Evolutionary conservation across 2,888 invertebrate genomes (phyloP), one percentile per base, ranked within the genome.

Genomic region (Nyleta sp.): DNA sequence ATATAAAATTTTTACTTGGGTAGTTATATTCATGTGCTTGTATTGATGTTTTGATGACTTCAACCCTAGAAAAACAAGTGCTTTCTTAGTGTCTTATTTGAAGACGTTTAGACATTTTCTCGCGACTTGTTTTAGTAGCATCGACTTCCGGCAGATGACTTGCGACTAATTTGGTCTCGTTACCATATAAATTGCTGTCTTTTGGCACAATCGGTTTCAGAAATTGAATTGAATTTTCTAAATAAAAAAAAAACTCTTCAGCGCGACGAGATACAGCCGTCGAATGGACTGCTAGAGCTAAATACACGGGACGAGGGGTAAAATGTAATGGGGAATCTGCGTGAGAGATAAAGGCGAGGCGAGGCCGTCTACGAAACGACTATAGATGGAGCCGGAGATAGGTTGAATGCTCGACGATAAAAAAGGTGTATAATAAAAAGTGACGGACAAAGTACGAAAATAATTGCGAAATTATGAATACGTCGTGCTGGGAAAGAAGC

Each of bases 201-300:
- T n/a, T n/a, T n/a, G n/a, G n/a, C n/a, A n/a, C n/a, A n/a, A n/a
- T n/a, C n/a, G n/a, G n/a, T n/a, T n/a, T n/a, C n/a, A n/a, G n/a
- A n/a, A n/a, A n/a, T n/a, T n/a, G n/a, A n/a, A n/a, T n/a, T n/a
- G n/a, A n/a, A n/a, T n/a, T n/a, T n/a, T n/a, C n/a, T n/a, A n/a
- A n/a, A n/a, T n/a, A n/a, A n/a, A n/a, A n/a, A 35, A 35, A n/a
- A 35, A 35, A 10, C 2, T 35, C 35, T 11, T 35, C 35, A 35
- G 35, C 11, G 35, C 7, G 5, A 11, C 10, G 86, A 86, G 86
- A 88, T 87, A 86, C 85, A 86, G 84, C 83, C 85, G 83, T 59
- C 82, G 83, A 86, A 84, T 84, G 84, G 81, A 85, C 81, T 64
- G 82, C 76, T 82, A 42, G 81, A 82, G 83, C 70, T 73, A 79